Evolutionary conservation across 2,113 vertebrate species (phyloP).

Genomic region (Crocuta crocuta): DNA sequence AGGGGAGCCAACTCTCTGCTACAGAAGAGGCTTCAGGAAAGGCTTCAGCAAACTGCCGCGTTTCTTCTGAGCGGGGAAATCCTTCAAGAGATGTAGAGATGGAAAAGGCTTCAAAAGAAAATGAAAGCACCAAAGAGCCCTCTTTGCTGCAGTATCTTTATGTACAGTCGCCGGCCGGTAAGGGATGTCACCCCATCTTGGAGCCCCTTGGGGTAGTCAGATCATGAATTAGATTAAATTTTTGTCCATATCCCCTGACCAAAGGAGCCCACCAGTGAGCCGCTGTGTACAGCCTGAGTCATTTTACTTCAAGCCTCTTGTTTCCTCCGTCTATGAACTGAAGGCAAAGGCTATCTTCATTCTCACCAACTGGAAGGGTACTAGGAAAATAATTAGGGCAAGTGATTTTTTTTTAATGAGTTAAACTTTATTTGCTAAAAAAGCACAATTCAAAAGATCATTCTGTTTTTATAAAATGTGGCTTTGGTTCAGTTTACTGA

Average conservation of each 20-base stretch:
- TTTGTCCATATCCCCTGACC: not conserved
- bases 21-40: slow-evolving; percentile 47
- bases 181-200: slow-evolving; percentile 53
- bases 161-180: slow-evolving; percentile 91
- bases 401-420: not conserved
- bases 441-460: not conserved
- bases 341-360: not conserved
- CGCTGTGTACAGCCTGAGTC: too few species aligned
- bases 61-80: slow-evolving; percentile 72
- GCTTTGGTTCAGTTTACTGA: not conserved
- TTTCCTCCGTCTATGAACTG: not conserved
- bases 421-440: slow-evolving; percentile 3
- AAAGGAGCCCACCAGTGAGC: too few species aligned
- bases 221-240: not conserved
- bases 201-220: not conserved
- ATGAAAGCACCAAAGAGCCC: slow-evolving; percentile 77
- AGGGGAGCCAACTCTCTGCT: slow-evolving; percentile 23
- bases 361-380: not conserved
- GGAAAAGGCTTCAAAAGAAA: slow-evolving; percentile 73
- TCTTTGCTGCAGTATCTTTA: slow-evolving; percentile 90
- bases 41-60: slow-evolving; percentile 29
- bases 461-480: not conserved
- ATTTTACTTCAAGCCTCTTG: not conserved
- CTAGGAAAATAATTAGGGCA: not conserved
- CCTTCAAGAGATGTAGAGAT: slow-evolving; percentile 55